Base-by-base conservation (phyloP, 1,140 invertebrate species). In the Bombus breviceps region DNA sequence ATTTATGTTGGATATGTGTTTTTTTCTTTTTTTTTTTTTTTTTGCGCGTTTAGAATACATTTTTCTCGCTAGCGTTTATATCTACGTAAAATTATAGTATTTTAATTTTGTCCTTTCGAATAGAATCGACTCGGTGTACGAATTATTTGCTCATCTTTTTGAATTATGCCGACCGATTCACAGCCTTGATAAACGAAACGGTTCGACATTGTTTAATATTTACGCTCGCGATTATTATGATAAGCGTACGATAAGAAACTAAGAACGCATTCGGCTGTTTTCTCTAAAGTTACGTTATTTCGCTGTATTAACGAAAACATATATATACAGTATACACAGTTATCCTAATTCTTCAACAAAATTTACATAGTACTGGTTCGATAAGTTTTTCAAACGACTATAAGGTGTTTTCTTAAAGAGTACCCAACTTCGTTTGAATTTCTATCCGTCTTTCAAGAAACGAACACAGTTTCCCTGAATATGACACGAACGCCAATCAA, bases 11-110 rank as follows among this genome's bases (percentile, higher is more conserved):
- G 13, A 66, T 32, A 18, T 34, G 18, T 4, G 22, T 10, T 2
- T 3, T 1, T n/a, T n/a, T n/a, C n/a, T n/a, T n/a, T 10, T 2
- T 3, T 1, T 10, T 2, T 3, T 1, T 10, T 2, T 3, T 1
- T 9, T 25, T 59, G 28, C 57, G 37, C 12, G 32, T 64, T 64
- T 59, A 3, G 32, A 12, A 34, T 28, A 12, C 8, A 47, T 47
- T 47, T n/a, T 10, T 43, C 9, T 34, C 37, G 1, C 18, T 68
- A 22, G 5, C 18, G 12, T 64, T 47, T 47, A 18, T 0, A 47
- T 4, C 12, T 32, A 66, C 13, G n/a, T 28, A 12, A 22, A 59
- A 59, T 59, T 8, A 62, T 47, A 12, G 12, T 18, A 34, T 34
- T 37, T 25, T 62, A n/a, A 15, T 66, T 0, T 68, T 37, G 9